A percentile compares a stretch with the other conserved stretches of the same genome.
Evolutionary conservation across 35 echinoderm and acorn worm genomes (phyloP).

Genomic region (Heliocidaris tuberculata): DNA sequence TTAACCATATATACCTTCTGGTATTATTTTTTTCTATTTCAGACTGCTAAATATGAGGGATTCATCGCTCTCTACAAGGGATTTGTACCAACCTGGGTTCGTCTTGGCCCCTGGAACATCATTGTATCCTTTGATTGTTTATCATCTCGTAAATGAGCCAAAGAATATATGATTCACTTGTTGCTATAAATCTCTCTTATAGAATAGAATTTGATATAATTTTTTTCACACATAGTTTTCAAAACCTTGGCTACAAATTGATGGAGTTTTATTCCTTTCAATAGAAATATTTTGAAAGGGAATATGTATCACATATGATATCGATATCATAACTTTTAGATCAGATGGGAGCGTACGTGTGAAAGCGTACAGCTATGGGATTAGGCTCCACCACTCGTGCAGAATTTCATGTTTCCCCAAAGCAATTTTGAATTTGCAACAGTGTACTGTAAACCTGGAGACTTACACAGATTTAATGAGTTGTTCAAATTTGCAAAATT

Average conservation of each 20-base stretch:
- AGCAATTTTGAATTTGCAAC: no score
- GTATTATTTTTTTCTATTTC: neutral
- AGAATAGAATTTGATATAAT: neutral
- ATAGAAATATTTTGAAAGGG: neutral
- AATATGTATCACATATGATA: neutral
- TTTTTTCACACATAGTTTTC: neutral
- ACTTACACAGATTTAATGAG: no score
- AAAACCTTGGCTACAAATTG: neutral
- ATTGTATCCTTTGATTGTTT: conserved; percentile 96
- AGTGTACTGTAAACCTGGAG: no score
- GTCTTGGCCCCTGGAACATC: conserved; percentile 97
- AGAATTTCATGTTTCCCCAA: no score
- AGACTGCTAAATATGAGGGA: conserved; percentile 86
- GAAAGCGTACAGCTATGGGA: no score
- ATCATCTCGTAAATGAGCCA: neutral
- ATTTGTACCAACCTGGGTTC: conserved; percentile 94
- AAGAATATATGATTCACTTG: neutral
- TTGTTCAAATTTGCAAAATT: no score
- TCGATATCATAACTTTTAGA: neutral
- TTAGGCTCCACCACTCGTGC: no score
- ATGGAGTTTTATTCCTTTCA: neutral
- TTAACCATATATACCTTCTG: no score
- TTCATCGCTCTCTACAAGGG: conserved; percentile 93
- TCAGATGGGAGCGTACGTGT: neutral
- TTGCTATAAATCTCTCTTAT: neutral